A percentile compares a stretch with the other conserved stretches of the same genome.
Evolutionary conservation across 2,113 vertebrate genomes (phyloP).

Genomic region (Anas platyrhynchos): DNA sequence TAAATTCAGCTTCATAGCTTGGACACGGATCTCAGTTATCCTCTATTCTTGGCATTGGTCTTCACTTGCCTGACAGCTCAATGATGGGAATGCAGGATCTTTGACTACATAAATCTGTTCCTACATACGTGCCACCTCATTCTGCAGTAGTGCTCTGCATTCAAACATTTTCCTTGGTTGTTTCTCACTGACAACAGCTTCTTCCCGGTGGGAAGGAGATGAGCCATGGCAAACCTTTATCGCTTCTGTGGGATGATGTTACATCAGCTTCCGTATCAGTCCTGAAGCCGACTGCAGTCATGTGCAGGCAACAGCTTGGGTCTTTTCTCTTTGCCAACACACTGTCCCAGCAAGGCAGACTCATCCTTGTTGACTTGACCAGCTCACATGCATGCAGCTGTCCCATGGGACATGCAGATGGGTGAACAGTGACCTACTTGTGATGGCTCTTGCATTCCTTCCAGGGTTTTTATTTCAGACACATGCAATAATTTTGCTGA

Average conservation of each 20-base stretch:
- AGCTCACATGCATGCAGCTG: not conserved
- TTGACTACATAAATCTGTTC: conserved; percentile 2
- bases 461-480: not conserved
- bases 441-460: not conserved
- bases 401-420: not conserved
- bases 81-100: conserved; percentile 20
- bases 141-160: not conserved
- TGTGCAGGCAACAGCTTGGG: not conserved
- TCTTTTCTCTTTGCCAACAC: not conserved
- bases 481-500: not conserved
- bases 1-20: conserved; percentile 23
- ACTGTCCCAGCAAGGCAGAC: not conserved
- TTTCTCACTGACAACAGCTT: not conserved
- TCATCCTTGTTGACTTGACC: not conserved
- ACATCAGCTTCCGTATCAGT: not conserved
- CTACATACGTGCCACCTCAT: conserved; percentile 24
- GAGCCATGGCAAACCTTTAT: not conserved
- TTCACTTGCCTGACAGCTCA: conserved; percentile 39
- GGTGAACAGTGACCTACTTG: not conserved
- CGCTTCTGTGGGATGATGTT: not conserved
- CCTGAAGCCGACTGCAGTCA: not conserved
- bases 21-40: conserved; percentile 33
- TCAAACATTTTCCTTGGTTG: not conserved
- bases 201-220: not conserved
- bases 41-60: conserved; percentile 18